Evolutionary conservation across 2,888 invertebrate genomes (phyloP).

Genomic region (Alloscopus bannaensis): DNA sequence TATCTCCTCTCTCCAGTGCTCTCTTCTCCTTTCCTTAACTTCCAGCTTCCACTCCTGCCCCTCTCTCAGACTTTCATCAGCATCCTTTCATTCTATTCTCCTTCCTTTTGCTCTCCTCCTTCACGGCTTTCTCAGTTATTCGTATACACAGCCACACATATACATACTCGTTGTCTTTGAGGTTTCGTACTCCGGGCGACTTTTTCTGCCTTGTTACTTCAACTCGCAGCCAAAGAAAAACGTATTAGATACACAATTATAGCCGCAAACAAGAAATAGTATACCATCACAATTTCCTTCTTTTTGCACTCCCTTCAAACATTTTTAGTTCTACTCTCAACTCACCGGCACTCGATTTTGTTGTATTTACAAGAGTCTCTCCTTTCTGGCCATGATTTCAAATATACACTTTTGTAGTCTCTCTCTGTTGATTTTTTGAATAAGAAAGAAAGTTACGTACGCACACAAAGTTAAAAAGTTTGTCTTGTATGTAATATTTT

Average conservation of each 20-base stretch:
- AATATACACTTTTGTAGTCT: constrained; percentile 33
- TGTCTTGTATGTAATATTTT: no score
- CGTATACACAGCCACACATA: not conserved
- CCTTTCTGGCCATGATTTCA: constrained; percentile 18
- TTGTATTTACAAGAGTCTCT: no score
- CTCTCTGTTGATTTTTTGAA: constrained; percentile 17
- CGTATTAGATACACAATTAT: no score
- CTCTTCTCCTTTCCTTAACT: constrained; percentile 34
- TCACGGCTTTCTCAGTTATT: constrained; percentile 14
- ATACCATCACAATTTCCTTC: constrained; percentile 39
- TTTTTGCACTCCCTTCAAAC: constrained; percentile 47
- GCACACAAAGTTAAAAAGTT: constrained; percentile 19
- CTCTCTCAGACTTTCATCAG: constrained; percentile 18
- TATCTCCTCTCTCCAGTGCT: constrained; percentile 62
- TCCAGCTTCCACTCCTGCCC: constrained; percentile 34
- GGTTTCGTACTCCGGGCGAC: not conserved
- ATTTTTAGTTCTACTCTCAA: constrained; percentile 40
- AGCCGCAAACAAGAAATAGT: no score
- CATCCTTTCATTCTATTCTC: constrained; percentile 33
- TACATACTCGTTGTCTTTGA: not conserved
- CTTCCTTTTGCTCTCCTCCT: constrained; percentile 34
- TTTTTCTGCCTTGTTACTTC: no score
- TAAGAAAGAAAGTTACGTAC: constrained; percentile 30
- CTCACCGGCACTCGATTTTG: constrained; percentile 2
- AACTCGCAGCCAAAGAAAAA: no score